Evolutionary conservation across 2,888 invertebrate species (phyloP), one percentile per base, ranked within the genome.

Genomic region (Thereva nobilitata): DNA sequence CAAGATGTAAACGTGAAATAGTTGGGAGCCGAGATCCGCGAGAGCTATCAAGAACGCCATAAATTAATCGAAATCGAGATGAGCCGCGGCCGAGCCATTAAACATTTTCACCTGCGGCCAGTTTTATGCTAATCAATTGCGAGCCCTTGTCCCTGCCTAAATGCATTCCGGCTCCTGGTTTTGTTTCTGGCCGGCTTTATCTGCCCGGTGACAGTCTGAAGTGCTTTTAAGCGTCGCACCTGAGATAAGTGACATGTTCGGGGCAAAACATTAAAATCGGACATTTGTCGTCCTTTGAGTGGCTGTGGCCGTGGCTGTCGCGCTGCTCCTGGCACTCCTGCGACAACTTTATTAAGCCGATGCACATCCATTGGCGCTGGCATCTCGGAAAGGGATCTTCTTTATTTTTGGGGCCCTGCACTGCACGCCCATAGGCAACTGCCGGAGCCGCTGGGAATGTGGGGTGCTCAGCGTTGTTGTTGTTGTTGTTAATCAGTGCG

Each of bases 91-190:
- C 38, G 37, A 42, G 53, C 67, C 64, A 67, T 67, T 67, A 67
- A 69, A 54, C 67, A 69, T 64, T 57, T 67, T 59, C 64, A 59
- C 55, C 59, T 64, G 54, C 41, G 54, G 54, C 67, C 64, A 41
- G 53, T 53, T 64, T 69, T 69, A 69, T 69, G 69, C 69, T 69
- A 69, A 69, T 69, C 69, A 67, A 69, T 69, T 69, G 12, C 42
- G 41, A 35, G 42, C 8, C 53, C 44, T 41, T 10, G 52, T 9
- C 10, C 37, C 44, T 8, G 9, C 7, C 42, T 52, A 7, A 40
- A 53, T 4, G 4, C 6, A 10, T 35, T 37, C 5, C 6, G 53
- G 53, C 8, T 12, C 23, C 41, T 41, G 4, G 23, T 38, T 23
- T 12, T 56, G 34, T 23, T 34, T n/a, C n/a, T 8, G 5, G 23